Base-by-base conservation (phyloP, 2,113 vertebrate species). In the Charadrius vociferus region DNA sequence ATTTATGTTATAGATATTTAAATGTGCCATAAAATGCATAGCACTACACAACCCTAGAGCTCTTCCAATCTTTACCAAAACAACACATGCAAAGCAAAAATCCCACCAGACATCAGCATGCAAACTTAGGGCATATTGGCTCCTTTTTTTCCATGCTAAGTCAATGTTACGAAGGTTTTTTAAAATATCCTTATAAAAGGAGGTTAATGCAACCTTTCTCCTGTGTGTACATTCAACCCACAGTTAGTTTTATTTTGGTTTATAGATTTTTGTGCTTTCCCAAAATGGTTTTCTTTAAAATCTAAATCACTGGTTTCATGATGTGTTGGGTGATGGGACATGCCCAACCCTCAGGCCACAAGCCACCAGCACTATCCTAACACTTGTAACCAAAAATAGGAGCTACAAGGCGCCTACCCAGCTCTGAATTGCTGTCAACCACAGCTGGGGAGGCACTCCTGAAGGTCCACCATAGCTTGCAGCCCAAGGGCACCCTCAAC, bases 1-100 rank as follows among this genome's bases (percentile, higher is more conserved):
- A 91, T 87, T 75, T 79, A 83, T 88, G 86, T 86, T 89, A 95
- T 15, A 93, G 86, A 74, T 56, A 87, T 79, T 94, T 91, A 91
- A 96, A 92, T 84, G 34, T 83, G 85, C 34, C 74, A 91, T 86
- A 94, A 95, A 96, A 88, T 26, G 77, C 58, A n/a, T 10, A 62
- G 58, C 43, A 79, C 88, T 84, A 47, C 56, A 83, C 63, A 97
- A 83, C 89, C 27, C 70, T 77, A 78, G 23, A 94, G 88, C 15
- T 88, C 36, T 81, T 78, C 68, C 45, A 71, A 11, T 56, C 45
- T 68, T 62, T 37, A 92, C 50, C 74, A 77, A 80, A 88, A 63
- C 15, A 75, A 50, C 20, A 78, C 27, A 56, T 6, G 74, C 19
- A 70, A 39, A 81, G 73, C 23, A 56, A 88, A 77, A 65, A 66